phyloP scores from a whole-genome alignment of 2,888 invertebrate genomes.

The Itoplectis maculator region DNA sequence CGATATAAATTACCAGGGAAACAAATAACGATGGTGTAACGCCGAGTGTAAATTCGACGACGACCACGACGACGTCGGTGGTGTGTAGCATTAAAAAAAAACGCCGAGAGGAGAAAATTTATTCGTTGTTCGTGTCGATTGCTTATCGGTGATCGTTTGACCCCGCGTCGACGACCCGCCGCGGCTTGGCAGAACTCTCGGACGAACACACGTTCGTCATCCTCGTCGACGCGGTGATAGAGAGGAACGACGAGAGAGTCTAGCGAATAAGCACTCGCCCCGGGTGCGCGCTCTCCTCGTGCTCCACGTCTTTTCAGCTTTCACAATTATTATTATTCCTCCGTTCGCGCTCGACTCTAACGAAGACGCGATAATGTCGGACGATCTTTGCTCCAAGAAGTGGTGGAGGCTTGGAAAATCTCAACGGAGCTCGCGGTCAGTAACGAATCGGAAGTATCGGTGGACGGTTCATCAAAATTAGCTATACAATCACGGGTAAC shows the following conservation, averaged over 20 bases:
- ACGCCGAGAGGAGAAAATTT: slow-evolving; percentile 37
- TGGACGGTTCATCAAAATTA: slow-evolving; percentile 17
- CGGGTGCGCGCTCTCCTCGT: slow-evolving; percentile 17
- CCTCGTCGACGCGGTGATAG: slow-evolving; percentile 57
- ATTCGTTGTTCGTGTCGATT: slow-evolving; percentile 63
- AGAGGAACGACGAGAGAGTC: slow-evolving; percentile 28
- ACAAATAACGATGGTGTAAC: neutral
- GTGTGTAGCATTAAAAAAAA: slow-evolving; percentile 26
- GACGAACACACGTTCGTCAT: slow-evolving; percentile 48
- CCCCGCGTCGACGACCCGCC: slow-evolving; percentile 50
- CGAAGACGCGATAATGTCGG: slow-evolving; percentile 65
- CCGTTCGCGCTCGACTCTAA: slow-evolving; percentile 43
- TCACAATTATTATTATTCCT: slow-evolving; percentile 3
- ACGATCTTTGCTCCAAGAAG: slow-evolving; percentile 69
- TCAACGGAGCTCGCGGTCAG: slow-evolving; percentile 45
- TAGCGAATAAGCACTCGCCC: slow-evolving; percentile 50
- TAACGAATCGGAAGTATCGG: slow-evolving; percentile 44
- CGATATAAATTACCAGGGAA: neutral
- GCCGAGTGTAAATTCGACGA: slow-evolving; percentile 24
- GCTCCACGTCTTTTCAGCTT: slow-evolving; percentile 10
- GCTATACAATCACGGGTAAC: slow-evolving; percentile 2
- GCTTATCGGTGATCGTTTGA: slow-evolving; percentile 68
- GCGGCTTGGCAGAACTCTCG: slow-evolving; percentile 37
- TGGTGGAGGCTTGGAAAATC: slow-evolving; percentile 56
- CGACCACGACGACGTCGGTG: slow-evolving; percentile 23